phyloP scores from a whole-genome alignment of 37 sponge, comb jelly and placozoan genomes.

The Cliona cf. orientalis region DNA sequence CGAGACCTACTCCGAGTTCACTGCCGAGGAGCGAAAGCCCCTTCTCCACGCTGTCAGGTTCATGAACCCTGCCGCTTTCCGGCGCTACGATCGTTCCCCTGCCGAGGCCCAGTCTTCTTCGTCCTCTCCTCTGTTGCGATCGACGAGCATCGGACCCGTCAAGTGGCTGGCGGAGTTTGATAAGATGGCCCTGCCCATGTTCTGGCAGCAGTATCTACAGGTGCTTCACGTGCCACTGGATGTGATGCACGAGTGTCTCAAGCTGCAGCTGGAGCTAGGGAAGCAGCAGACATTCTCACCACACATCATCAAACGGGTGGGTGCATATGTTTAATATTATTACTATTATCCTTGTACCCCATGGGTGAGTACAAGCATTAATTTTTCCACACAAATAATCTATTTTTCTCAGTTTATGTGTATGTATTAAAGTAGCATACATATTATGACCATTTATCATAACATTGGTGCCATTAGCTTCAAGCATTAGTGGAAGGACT shows the following conservation, averaged over 20 bases:
- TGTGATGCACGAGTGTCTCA: conserved; percentile 88
- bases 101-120: background rate
- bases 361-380: background rate
- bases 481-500: too few species aligned
- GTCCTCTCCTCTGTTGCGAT: background rate
- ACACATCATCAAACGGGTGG: conserved; percentile 74
- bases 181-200: conserved; percentile 67
- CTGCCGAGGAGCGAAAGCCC: conserved; percentile 13
- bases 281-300: conserved; percentile 55
- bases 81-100: background rate
- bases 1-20: conserved; percentile 38
- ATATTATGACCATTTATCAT: background rate
- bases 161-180: conserved; percentile 74
- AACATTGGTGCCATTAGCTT: too few species aligned
- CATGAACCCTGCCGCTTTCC: conserved; percentile 18
- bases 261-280: conserved; percentile 52
- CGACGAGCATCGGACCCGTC: conserved; percentile 10
- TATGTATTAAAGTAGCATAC: too few species aligned
- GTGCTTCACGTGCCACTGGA: conserved; percentile 80
- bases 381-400: background rate
- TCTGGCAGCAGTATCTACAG: conserved; percentile 62
- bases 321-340: too few species aligned
- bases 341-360: too few species aligned
- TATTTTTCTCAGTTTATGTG: background rate
- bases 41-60: conserved; percentile 8